These are phyloP conservation scores for Ictalurus punctatus DNA, from an alignment of 2,113 vertebrate species.

Conservation along the genomic window DNA sequence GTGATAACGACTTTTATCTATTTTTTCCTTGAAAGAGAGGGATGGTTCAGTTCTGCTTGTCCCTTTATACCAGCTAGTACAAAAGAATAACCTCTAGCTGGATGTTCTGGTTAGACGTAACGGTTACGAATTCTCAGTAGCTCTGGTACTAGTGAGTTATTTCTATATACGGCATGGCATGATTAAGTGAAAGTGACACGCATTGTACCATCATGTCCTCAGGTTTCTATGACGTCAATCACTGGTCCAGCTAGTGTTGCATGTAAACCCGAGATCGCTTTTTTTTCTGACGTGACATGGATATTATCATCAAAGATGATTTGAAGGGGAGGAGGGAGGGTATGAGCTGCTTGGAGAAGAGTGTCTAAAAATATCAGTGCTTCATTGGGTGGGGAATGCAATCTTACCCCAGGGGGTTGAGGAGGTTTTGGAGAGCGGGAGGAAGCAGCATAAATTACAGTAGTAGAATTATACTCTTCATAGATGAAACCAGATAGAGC, in stretches of 20 bases:
- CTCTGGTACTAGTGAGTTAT: background rate
- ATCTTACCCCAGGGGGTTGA: constrained; percentile 16
- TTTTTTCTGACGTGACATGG: constrained; percentile 17
- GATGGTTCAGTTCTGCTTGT: background rate
- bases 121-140: background rate
- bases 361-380: constrained; percentile 48
- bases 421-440: constrained; percentile 29
- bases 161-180: background rate
- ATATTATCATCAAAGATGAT: constrained; percentile 52
- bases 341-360: constrained; percentile 40
- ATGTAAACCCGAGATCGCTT: constrained; percentile 46
- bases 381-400: constrained; percentile 46
- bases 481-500: background rate
- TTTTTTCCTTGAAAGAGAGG: background rate
- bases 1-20: background rate
- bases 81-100: background rate
- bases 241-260: constrained; percentile 15
- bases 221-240: background rate
- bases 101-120: background rate
- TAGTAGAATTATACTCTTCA: constrained; percentile 20
- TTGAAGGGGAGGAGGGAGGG: constrained; percentile 34
- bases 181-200: constrained; percentile 20
- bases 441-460: constrained; percentile 32
- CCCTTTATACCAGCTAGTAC: background rate
- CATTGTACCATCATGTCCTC: background rate